Base-by-base conservation (phyloP, 2,113 vertebrate genomes). In the Ictalurus punctatus region DNA sequence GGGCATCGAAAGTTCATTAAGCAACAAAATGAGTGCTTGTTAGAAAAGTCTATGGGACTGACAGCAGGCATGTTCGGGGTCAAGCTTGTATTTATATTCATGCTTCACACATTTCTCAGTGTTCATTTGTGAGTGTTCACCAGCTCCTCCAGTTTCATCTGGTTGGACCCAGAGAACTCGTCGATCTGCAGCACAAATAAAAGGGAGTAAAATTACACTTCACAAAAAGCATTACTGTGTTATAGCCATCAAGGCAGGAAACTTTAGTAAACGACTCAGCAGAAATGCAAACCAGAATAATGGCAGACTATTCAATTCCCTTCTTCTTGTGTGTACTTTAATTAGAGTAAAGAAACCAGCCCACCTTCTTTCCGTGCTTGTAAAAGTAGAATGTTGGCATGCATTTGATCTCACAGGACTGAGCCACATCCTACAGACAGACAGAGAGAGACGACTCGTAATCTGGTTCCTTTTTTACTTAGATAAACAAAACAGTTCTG, bases 381-480 rank as follows among this genome's bases (percentile, higher is more conserved):
- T 96, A 98, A 94, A 97, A 97, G 86, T 97, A 96, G 94, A 98
- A 98, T 5, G 97, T 97, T 58, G 97, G 97, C 97, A 97, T 97
- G 91, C 97, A 97, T 80, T 94, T 96, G 92, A 98, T 95, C 56
- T 95, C 95, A 13, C 96, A 97, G 1, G 94, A 93, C 59, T 95
- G 6, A 81, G 97, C 96, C 40, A 97, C 93, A 7, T 98, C 97
- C 97, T 97, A 85, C 1, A 90, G 48, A 56, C 1, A 59, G 17
- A 30, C 12, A 23, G 2, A 44, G 40, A 44, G 40, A 44, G 40
- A 4, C 34, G 34, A 34, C 97, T 97, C 4, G 44, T 48, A 7
- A 48, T 48, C 6, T 6, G 6, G 44, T 48, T 7, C 4, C 6
- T 44, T 76, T 48, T 78, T 44, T 40, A 5, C 37, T 25, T 21